Base-by-base conservation (phyloP, 2,113 vertebrate species). In the Corythornis madagascariensis region DNA sequence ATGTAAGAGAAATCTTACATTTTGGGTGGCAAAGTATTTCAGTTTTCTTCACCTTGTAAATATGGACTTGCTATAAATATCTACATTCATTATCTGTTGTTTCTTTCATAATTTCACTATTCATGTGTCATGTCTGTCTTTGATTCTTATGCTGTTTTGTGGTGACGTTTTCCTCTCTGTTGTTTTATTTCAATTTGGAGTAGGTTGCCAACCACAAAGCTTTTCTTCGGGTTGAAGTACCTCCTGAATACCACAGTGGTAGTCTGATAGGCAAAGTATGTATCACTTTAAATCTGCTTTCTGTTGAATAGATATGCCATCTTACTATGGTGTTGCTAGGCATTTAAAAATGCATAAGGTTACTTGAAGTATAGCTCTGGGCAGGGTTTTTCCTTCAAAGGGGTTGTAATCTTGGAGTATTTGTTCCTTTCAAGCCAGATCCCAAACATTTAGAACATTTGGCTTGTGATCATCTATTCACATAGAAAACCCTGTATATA, bases 201-300 rank as follows among this genome's bases (percentile, higher is more conserved):
- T 97, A 98, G 97, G 96, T 93, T 96, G 71, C 93, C 63, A 92
- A 95, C 78, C 92, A 91, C n/a, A 83, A 98, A 97, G 91, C 96
- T 93, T 98, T 98, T 89, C 97, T 98, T 25, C 97, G 96, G 97
- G 97, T 98, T 96, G 98, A 98, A 94, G 96, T 98, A 90, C 97
- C 97, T 97, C 97, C 98, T 85, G 98, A 98, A 89, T 99, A 98
- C 94, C 97, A 98, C 92, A 98, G 97, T 97, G 98, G 98, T 97
- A 98, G 96, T 97, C 70, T 98, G 81, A 97, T 97, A 95, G 98
- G 98, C 95, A 98, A 98, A 98, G 98, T 98, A 98, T 96, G 98
- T 98, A 97, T 94, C 80, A 24, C 21, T 95, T 91, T 85, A 70
- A 66, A 60, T 95, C 60, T 82, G 29, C 22, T 84, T 96, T 84